Evolutionary conservation across 2,888 invertebrate genomes (phyloP).

Genomic region (Ommatoiulus sabulosus): DNA sequence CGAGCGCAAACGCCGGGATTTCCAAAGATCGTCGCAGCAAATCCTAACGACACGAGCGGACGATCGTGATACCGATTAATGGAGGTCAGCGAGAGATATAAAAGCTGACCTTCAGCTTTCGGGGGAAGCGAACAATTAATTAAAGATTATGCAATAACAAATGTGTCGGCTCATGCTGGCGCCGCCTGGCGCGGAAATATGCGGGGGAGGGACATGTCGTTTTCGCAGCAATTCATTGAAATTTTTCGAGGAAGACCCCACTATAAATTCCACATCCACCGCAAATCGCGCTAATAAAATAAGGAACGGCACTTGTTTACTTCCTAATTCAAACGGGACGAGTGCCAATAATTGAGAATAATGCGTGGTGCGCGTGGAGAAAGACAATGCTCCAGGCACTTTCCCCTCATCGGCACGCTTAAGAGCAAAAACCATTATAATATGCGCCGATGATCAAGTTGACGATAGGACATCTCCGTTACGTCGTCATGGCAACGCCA

Average conservation of each 20-base stretch:
- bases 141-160: not conserved
- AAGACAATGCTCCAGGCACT: not conserved
- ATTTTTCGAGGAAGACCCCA: not conserved
- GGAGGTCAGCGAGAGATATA: not conserved
- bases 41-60: not conserved
- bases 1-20: slow-evolving; percentile 29
- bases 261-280: not conserved
- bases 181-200: not conserved
- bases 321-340: slow-evolving; percentile 41
- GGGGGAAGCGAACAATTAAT: not conserved
- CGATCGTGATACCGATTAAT: not conserved
- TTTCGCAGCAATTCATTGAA: not conserved
- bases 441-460: slow-evolving; percentile 44
- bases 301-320: slow-evolving; percentile 43
- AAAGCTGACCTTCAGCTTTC: not conserved
- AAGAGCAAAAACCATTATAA: slow-evolving; percentile 47
- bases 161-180: not conserved
- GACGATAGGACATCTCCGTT: slow-evolving; percentile 32
- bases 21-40: not conserved
- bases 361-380: not conserved
- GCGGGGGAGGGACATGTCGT: not conserved
- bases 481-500: not conserved
- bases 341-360: slow-evolving; percentile 38
- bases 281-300: slow-evolving; percentile 35
- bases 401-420: slow-evolving; percentile 41